Conservation (phyloP, 2,113 vertebrate genomes). For the Nymphicus hollandicus region DNA sequence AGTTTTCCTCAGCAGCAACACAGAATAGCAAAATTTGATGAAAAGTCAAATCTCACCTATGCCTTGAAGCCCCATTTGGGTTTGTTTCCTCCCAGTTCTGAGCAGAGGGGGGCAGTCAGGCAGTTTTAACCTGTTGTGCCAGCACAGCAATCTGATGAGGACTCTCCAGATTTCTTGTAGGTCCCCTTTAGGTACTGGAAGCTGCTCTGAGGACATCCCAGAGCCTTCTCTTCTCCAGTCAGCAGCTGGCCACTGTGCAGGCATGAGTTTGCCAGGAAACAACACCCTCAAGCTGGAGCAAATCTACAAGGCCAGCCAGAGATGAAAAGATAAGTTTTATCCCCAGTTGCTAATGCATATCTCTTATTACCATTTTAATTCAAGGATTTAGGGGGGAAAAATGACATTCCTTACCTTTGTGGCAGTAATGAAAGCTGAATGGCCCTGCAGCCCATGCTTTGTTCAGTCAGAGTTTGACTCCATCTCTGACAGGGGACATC, state of each 20-base stretch:
- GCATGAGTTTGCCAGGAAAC: not conserved
- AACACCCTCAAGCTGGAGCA: not conserved
- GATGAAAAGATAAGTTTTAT: not conserved
- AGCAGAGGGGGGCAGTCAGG: not conserved
- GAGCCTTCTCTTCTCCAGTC: not conserved
- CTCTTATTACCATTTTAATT: not conserved
- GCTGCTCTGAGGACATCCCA: not conserved
- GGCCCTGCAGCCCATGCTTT: slow-evolving; percentile 77
- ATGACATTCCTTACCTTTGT: slow-evolving; percentile 80
- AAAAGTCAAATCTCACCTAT: not conserved
- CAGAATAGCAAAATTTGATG: not conserved
- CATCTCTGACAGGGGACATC: fast-evolving
- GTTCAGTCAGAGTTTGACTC: not conserved
- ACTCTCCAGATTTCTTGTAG: not conserved
- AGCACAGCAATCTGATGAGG: not conserved
- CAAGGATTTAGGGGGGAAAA: not conserved
- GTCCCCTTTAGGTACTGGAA: not conserved
- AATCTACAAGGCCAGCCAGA: not conserved
- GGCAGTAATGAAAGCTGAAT: slow-evolving; percentile 52
- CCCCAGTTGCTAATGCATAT: not conserved
- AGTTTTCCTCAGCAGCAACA: not conserved
- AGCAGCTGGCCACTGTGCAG: not conserved
- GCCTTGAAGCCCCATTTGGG: not conserved
- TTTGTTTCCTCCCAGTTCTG: not conserved
- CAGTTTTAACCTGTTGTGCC: not conserved